Evolutionary conservation across 2,797 vertebrate genomes (phyloP), one percentile per base, ranked within the genome.

Genomic region (Pampus argenteus): DNA sequence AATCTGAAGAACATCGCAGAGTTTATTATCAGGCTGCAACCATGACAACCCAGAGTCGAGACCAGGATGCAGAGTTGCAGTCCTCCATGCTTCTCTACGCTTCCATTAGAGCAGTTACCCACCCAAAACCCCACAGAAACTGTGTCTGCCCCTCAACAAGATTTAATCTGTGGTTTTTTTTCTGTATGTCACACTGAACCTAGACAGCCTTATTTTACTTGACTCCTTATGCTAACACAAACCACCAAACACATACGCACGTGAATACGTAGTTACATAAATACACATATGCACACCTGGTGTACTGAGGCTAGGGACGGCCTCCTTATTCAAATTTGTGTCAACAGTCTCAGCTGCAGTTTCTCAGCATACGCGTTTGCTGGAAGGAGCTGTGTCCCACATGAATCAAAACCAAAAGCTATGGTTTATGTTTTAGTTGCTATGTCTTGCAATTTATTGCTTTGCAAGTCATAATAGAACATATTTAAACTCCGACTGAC

Each of bases 141-240:
- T n/a, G n/a, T n/a, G n/a, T n/a, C n/a, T n/a, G n/a, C n/a, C n/a
- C n/a, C n/a, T n/a, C n/a, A n/a, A n/a, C n/a, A n/a, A n/a, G n/a
- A n/a, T n/a, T n/a, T n/a, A n/a, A n/a, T n/a, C n/a, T n/a, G n/a
- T n/a, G n/a, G n/a, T n/a, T n/a, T n/a, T n/a, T n/a, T n/a, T n/a
- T n/a, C n/a, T n/a, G n/a, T n/a, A 20, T 20, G 57, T 38, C 49
- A 54, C 26, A 71, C 11, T 64, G 61, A 84, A 87, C 84, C 72
- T 63, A 62, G 29, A 44, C 51, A 75, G 69, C 62, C 69, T 52
- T 25, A 56, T 63, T 81, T 81, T 28, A 66, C 40, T 54, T 10
- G 38, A 36, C 25, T 20, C 51, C 40, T 49, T 26, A 56, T 1
- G 3, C 22, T 28, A 48, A 76, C 42, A 52, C 49, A 79, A 82